These are phyloP conservation scores for Physella acuta DNA, from an alignment of 1,140 invertebrate genomes.

Conservation along the genomic window DNA sequence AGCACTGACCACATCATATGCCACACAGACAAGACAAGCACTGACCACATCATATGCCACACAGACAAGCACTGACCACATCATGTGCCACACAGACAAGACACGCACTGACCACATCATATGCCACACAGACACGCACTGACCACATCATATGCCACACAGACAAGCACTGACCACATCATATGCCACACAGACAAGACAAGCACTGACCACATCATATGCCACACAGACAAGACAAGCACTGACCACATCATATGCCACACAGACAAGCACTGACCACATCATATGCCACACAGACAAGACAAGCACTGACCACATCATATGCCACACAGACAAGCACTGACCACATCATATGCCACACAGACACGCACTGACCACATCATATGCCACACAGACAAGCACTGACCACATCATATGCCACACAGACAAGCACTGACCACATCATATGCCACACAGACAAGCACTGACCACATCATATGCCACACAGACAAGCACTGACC, in stretches of 20 bases:
- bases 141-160: constrained; percentile 84
- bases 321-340: constrained; percentile 17
- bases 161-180: too few species aligned
- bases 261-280: constrained; percentile 65
- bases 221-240: too few species aligned
- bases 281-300: constrained; percentile 84
- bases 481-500: too few species aligned
- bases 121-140: constrained; percentile 25
- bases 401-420: constrained; percentile 80
- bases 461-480: constrained; percentile 75
- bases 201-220: constrained; percentile 72
- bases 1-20: constrained; percentile 73
- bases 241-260: too few species aligned
- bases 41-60: too few species aligned
- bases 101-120: too few species aligned
- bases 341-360: constrained; percentile 83
- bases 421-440: too few species aligned
- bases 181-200: neutral
- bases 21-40: too few species aligned
- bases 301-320: too few species aligned
- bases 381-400: neutral
- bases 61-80: constrained; percentile 67
- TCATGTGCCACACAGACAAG: constrained; percentile 82
- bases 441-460: neutral
- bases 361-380: too few species aligned